Percentiles rank a stretch among this genome's conserved stretches.
Evolutionary conservation across 2,113 vertebrate species (phyloP).

Genomic region (Falco punctatus): DNA sequence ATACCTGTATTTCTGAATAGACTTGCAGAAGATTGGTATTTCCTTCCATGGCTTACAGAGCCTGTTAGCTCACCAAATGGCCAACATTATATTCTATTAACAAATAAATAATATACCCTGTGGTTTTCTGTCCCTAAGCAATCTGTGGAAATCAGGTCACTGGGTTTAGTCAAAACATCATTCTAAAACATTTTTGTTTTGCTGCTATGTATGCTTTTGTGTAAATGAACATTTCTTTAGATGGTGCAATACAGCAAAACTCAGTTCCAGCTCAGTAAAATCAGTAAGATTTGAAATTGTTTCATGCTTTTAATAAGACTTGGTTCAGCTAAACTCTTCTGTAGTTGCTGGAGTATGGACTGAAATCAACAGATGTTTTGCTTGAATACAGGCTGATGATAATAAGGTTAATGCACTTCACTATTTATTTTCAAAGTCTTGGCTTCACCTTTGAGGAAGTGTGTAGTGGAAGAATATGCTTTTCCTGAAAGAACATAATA

Average conservation of each 20-base stretch:
- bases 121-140: not conserved
- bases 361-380: not conserved
- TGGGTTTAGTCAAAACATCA: not conserved
- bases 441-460: no score
- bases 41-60: not conserved
- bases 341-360: not conserved
- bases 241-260: not conserved
- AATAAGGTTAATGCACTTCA: not conserved
- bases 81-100: not conserved
- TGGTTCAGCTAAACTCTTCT: not conserved
- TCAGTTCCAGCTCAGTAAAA: not conserved
- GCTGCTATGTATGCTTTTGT: not conserved
- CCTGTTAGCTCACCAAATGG: not conserved
- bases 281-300: not conserved
- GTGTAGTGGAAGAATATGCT: fast-evolving
- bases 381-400: not conserved
- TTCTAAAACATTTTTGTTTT: not conserved
- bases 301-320: not conserved
- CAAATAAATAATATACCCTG: not conserved
- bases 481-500: not conserved
- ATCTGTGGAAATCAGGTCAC: not conserved
- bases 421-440: not conserved
- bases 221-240: not conserved
- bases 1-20: not conserved
- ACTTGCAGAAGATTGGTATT: not conserved